Evolutionary conservation across 2,113 vertebrate genomes (phyloP).

Genomic region (Columbina picui): DNA sequence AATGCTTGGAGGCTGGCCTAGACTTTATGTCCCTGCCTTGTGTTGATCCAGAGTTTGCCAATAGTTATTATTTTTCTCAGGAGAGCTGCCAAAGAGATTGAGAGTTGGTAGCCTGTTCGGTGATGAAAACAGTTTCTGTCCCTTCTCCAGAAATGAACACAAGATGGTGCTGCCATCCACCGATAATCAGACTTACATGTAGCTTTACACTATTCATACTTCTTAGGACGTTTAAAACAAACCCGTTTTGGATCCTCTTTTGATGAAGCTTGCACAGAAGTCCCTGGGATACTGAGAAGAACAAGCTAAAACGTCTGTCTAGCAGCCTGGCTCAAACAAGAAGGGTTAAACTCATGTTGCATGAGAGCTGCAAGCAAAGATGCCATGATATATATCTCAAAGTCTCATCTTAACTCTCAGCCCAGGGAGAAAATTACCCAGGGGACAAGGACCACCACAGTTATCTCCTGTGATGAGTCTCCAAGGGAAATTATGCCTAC

Average conservation of each 20-base stretch:
- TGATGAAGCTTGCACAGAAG: background rate
- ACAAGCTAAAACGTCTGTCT: background rate
- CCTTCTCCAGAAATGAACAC: slow-evolving; percentile 1
- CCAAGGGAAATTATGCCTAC: background rate
- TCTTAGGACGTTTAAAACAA: background rate
- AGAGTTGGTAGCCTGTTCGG: background rate
- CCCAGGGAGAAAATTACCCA: background rate
- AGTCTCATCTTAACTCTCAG: background rate
- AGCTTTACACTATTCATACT: background rate
- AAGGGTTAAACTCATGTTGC: background rate
- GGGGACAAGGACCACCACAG: background rate
- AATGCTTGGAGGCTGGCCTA: background rate
- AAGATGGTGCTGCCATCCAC: slow-evolving; percentile 54
- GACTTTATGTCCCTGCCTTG: background rate
- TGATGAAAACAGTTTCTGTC: background rate
- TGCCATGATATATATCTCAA: background rate
- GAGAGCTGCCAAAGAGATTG: background rate
- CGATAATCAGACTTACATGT: background rate
- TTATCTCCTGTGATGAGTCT: background rate
- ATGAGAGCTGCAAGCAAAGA: background rate
- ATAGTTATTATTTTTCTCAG: background rate
- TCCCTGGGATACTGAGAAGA: background rate
- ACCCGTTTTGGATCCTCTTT: background rate
- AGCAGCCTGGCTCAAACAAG: background rate
- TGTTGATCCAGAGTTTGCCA: background rate